phyloP scores from a whole-genome alignment of 2,113 vertebrate genomes.

The Tragelaphus imberbis region DNA sequence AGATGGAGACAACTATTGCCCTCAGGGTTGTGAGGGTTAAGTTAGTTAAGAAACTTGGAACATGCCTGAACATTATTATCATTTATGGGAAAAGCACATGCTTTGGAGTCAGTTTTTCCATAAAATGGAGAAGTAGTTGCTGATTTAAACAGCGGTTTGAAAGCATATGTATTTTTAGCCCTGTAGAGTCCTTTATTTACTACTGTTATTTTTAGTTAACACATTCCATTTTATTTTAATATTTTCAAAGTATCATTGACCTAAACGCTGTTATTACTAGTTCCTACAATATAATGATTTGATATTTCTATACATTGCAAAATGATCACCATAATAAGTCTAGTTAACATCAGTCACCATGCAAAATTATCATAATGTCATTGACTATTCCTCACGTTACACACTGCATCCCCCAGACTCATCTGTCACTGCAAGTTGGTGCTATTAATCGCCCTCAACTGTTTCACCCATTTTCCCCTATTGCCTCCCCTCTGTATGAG shows the following conservation, averaged over 20 bases:
- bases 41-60: not conserved
- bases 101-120: not conserved
- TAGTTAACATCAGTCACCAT: not conserved
- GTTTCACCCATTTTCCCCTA: not conserved
- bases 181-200: not conserved
- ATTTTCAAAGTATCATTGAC: not conserved
- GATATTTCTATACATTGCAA: not conserved
- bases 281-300: not conserved
- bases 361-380: not conserved
- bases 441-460: not conserved
- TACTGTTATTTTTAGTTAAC: not conserved
- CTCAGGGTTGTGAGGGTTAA: not conserved
- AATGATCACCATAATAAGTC: not conserved
- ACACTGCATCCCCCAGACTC: not conserved
- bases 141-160: not conserved
- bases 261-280: not conserved
- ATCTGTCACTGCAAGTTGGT: not conserved
- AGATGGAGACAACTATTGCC: not conserved
- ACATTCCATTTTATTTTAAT: not conserved
- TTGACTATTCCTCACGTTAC: not conserved
- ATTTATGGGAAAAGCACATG: not conserved
- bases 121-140: not conserved
- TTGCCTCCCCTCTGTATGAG: not conserved
- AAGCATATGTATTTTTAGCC: not conserved
- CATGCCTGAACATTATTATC: not conserved